Conservation (phyloP, 1,140 invertebrate species). For the Lasaia peninsularis region DNA sequence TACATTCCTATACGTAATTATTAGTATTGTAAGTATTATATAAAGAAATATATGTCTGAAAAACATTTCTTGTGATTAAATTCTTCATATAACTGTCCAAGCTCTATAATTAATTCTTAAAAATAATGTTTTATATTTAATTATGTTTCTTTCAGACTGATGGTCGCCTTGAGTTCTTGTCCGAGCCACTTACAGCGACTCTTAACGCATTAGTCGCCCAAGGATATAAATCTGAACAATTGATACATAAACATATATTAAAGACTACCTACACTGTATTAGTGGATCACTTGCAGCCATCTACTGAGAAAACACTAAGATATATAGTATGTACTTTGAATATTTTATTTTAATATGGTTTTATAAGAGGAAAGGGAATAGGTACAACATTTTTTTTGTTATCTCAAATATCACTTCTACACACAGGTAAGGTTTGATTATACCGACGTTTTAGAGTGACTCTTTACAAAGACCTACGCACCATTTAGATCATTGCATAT, state of each 20-base stretch:
- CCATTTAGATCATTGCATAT: no score
- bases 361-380: no score
- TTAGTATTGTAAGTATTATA: no score
- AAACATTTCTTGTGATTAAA: no score
- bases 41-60: background rate
- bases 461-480: no score
- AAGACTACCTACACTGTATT: conserved; percentile 66
- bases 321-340: conserved; percentile 54
- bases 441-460: no score
- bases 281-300: conserved; percentile 56
- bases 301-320: conserved; percentile 63
- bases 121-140: background rate
- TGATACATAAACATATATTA: conserved; percentile 67
- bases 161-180: conserved; percentile 79
- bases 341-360: background rate
- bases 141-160: conserved; percentile 50
- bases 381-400: no score
- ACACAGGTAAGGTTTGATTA: no score
- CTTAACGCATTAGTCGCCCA: conserved; percentile 77
- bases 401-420: no score
- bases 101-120: no score
- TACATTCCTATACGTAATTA: no score
- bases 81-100: no score
- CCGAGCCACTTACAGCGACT: conserved; percentile 78
- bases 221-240: conserved; percentile 51